Conservation (phyloP, 1,140 invertebrate genomes). For the Hermatobates lingyangjiaoensis region DNA sequence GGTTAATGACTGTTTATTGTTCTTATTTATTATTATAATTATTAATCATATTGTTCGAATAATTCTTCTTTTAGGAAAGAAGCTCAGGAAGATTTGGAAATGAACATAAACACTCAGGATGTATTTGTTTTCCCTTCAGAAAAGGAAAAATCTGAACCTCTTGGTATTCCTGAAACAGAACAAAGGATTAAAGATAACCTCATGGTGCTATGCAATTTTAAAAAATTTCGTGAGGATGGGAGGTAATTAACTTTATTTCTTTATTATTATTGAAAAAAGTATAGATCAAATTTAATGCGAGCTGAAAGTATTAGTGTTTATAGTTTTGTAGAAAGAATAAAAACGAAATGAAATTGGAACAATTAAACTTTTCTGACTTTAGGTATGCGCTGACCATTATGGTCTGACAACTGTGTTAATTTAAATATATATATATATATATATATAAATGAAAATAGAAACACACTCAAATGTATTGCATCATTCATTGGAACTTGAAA, state of each 20-base stretch:
- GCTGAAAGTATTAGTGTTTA: background rate
- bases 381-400: background rate
- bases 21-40: background rate
- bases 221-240: constrained; percentile 48
- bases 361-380: background rate
- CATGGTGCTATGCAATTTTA: constrained; percentile 77
- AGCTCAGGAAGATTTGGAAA: constrained; percentile 53
- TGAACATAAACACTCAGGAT: constrained; percentile 53
- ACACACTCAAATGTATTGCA: too few species aligned
- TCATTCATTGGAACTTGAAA: too few species aligned
- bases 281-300: background rate
- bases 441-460: too few species aligned
- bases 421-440: too few species aligned
- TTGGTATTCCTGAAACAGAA: constrained; percentile 65
- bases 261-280: background rate
- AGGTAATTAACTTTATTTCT: constrained; percentile 24
- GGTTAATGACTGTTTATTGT: background rate
- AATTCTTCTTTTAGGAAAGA: constrained; percentile 32
- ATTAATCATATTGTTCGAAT: background rate
- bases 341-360: background rate
- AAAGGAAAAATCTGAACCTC: constrained; percentile 46
- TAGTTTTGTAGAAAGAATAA: background rate
- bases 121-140: constrained; percentile 53
- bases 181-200: constrained; percentile 80
- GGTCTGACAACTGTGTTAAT: background rate